A percentile compares a stretch with the other conserved stretches of the same genome.
phyloP scores from a whole-genome alignment of 35 echinoderm and acorn worm species.

The Stichopus chloronotus region DNA sequence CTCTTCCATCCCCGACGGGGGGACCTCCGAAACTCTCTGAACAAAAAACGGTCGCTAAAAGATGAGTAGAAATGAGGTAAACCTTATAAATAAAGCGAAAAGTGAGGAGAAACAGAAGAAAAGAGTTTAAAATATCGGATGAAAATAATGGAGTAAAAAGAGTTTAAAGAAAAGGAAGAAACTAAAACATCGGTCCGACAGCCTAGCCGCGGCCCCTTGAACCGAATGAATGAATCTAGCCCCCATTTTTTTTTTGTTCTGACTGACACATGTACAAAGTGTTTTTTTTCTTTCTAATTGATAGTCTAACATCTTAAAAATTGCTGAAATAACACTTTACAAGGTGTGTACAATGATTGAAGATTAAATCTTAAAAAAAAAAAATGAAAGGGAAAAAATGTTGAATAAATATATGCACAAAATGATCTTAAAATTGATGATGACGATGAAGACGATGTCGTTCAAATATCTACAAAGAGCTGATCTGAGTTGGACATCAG shows the following conservation, averaged over 20 bases:
- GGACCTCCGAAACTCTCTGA: background rate
- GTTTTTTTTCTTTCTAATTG: background rate
- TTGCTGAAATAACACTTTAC: slow-evolving; percentile 51
- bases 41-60: slow-evolving; percentile 34
- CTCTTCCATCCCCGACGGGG: background rate
- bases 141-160: background rate
- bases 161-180: background rate
- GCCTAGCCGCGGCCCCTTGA: background rate
- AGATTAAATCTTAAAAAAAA: slow-evolving; percentile 30
- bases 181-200: background rate
- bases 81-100: slow-evolving; percentile 48
- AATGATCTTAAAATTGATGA: slow-evolving; percentile 12
- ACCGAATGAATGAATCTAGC: background rate
- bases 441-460: background rate
- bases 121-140: slow-evolving; percentile 5
- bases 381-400: background rate
- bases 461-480: background rate
- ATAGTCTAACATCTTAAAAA: slow-evolving; percentile 35
- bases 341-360: slow-evolving; percentile 44
- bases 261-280: slow-evolving; percentile 28
- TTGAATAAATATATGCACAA: slow-evolving; percentile 55
- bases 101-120: background rate
- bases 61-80: slow-evolving; percentile 27
- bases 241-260: background rate
- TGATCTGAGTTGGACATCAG: background rate